These are phyloP conservation scores for Drosophila tristis DNA, from an alignment of 1,140 invertebrate genomes.

Conservation along the genomic window DNA sequence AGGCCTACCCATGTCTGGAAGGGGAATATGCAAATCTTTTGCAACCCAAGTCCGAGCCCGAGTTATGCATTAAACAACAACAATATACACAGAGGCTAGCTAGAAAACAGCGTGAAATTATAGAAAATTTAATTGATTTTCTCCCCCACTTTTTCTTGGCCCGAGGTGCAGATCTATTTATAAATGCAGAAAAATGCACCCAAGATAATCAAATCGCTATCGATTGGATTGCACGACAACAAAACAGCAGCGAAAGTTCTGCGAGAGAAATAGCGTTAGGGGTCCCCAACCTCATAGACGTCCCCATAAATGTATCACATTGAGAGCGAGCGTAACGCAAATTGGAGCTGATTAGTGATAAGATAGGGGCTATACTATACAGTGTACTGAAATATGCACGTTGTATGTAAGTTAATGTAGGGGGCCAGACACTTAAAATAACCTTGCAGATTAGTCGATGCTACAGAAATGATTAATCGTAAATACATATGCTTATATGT, in stretches of 20 bases:
- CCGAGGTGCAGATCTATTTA: conserved; percentile 40
- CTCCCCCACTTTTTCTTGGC: not conserved
- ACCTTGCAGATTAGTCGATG: not conserved
- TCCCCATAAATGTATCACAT: not conserved
- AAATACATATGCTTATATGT: no score
- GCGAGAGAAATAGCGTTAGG: not conserved
- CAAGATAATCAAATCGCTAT: conserved; percentile 48
- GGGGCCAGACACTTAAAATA: no score
- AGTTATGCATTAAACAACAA: conserved; percentile 53
- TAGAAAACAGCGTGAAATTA: conserved; percentile 28
- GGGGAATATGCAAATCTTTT: conserved; percentile 56
- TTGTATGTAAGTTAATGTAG: not conserved
- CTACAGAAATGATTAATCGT: not conserved
- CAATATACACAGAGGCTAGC: not conserved
- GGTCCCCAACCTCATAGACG: not conserved
- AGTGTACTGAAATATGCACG: not conserved
- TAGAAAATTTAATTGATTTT: conserved; percentile 59
- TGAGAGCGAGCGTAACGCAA: not conserved
- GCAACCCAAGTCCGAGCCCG: conserved; percentile 6
- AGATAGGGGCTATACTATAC: conserved; percentile 10
- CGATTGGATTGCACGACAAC: conserved; percentile 8
- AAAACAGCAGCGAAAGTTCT: conserved; percentile 29
- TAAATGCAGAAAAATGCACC: conserved; percentile 41
- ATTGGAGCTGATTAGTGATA: conserved; percentile 14
- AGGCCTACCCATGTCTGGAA: conserved; percentile 31